A percentile compares a stretch with the other conserved stretches of the same genome.
phyloP scores from a whole-genome alignment of 2,113 vertebrate species.

The Callopanchax toddi region DNA sequence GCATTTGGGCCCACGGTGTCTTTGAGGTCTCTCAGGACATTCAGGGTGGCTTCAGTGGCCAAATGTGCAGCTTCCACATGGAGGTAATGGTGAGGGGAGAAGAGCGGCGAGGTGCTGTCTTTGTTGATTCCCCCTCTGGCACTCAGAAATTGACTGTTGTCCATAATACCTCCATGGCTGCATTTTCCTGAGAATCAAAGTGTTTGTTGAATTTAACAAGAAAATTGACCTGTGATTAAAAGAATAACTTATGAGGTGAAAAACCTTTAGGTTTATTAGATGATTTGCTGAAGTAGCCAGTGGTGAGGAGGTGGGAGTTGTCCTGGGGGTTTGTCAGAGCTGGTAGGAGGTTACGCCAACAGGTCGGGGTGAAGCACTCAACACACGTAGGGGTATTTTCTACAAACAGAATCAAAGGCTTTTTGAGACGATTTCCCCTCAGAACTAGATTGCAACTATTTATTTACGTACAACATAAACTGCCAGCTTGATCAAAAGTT shows the following conservation, averaged over 20 bases:
- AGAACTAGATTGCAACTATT: too few species aligned
- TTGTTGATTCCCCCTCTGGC: slow-evolving; percentile 89
- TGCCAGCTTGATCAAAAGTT: too few species aligned
- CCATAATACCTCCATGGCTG: slow-evolving; percentile 87
- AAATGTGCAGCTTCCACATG: slow-evolving; percentile 80
- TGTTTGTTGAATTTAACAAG: not conserved
- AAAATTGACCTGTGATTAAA: not conserved
- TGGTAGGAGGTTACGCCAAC: slow-evolving; percentile 74
- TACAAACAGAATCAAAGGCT: slow-evolving; percentile 28
- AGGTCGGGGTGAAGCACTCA: slow-evolving; percentile 74
- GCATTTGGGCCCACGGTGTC: slow-evolving; percentile 74
- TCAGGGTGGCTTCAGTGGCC: slow-evolving; percentile 81
- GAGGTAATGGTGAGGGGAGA: slow-evolving; percentile 86
- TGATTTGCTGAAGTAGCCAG: slow-evolving; percentile 83
- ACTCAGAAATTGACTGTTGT: slow-evolving; percentile 76
- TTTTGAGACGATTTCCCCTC: too few species aligned
- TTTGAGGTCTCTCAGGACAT: slow-evolving; percentile 80
- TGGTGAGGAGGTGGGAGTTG: slow-evolving; percentile 76
- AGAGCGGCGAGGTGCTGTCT: slow-evolving; percentile 83
- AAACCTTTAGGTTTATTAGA: slow-evolving; percentile 79
- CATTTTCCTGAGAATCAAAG: slow-evolving; percentile 81
- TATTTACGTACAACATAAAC: too few species aligned
- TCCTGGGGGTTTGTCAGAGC: slow-evolving; percentile 37
- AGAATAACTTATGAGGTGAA: not conserved
- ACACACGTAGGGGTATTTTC: slow-evolving; percentile 75